phyloP scores from a whole-genome alignment of 2,113 vertebrate genomes.

The Abramis brama region DNA sequence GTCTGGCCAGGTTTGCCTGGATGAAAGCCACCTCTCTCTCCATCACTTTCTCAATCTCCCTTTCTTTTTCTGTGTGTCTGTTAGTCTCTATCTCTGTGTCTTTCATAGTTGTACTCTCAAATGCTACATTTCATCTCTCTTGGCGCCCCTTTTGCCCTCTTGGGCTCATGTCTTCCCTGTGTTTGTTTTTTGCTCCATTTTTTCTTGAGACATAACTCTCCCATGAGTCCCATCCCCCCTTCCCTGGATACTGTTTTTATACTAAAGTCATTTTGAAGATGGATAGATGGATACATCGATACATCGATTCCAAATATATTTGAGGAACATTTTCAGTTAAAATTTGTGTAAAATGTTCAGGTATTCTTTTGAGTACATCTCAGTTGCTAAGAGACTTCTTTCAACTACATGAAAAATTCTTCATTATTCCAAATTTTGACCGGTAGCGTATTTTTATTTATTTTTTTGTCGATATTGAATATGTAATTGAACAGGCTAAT shows the following conservation, averaged over 20 bases:
- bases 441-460: too few species aligned
- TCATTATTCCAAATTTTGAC: too few species aligned
- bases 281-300: neutral
- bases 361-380: neutral
- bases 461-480: neutral
- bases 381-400: neutral
- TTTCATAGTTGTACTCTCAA: slow-evolving; percentile 11
- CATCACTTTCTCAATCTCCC: slow-evolving; percentile 16
- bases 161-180: neutral
- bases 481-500: neutral
- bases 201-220: neutral
- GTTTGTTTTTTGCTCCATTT: slow-evolving; percentile 2
- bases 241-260: neutral
- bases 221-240: neutral
- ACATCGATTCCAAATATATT: neutral
- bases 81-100: slow-evolving; percentile 8
- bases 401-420: too few species aligned
- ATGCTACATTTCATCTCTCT: slow-evolving; percentile 27
- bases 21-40: slow-evolving; percentile 57
- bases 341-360: neutral
- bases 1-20: slow-evolving; percentile 62
- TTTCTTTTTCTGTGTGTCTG: slow-evolving; percentile 32
- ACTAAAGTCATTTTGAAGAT: neutral
- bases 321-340: neutral
- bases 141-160: slow-evolving; percentile 19